These are phyloP conservation scores for Megaustenia siamemsis DNA, from an alignment of 2,888 invertebrate species.

Conservation along the genomic window DNA sequence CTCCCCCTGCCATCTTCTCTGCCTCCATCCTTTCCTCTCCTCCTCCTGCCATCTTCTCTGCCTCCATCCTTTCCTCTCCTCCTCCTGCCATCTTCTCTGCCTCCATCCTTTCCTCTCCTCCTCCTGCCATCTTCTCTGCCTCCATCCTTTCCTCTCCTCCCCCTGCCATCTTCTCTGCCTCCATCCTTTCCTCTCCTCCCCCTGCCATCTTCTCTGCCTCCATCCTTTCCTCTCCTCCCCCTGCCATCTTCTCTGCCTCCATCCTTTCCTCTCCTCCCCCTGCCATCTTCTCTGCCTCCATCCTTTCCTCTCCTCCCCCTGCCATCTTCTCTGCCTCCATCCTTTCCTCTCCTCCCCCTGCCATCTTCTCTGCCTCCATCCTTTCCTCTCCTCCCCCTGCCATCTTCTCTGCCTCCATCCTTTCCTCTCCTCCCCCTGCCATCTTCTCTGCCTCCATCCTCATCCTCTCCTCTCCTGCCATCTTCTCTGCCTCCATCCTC, in stretches of 20 bases:
- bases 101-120: neutral
- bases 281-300: neutral
- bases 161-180: neutral
- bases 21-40: conserved; percentile 4
- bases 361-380: neutral
- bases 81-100: neutral
- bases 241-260: conserved; percentile 14
- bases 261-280: neutral
- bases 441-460: neutral
- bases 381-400: neutral
- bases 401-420: neutral
- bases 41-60: neutral
- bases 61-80: too few species aligned
- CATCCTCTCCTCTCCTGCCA: conserved; percentile 15
- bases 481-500: conserved; percentile 6
- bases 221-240: conserved; percentile 13
- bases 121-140: neutral
- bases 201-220: neutral
- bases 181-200: neutral
- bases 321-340: neutral
- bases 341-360: neutral
- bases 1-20: conserved; percentile 15
- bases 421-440: neutral
- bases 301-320: too few species aligned
- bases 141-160: neutral